phyloP scores from a whole-genome alignment of 2,888 invertebrate genomes.

The Pachymerium ferrugineum region DNA sequence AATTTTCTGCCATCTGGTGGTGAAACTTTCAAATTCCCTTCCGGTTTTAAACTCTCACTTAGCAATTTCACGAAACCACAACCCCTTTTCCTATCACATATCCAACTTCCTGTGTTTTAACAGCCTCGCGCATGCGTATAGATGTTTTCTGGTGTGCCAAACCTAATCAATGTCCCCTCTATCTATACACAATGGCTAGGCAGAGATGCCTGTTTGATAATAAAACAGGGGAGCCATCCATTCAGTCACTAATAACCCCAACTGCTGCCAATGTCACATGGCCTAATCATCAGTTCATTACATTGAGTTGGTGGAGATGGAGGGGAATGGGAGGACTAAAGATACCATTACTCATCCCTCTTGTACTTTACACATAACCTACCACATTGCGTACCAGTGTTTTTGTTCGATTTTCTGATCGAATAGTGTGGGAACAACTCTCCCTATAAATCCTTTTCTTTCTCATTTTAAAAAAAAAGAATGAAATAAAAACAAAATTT shows the following conservation, averaged over 20 bases:
- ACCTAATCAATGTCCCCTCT: slow-evolving; percentile 18
- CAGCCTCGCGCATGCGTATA: not conserved
- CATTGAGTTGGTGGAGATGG: slow-evolving; percentile 2
- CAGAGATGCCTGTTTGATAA: slow-evolving; percentile 20
- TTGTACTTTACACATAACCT: too few species aligned
- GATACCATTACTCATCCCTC: not conserved
- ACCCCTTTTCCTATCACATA: not conserved
- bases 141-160: slow-evolving; percentile 18
- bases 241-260: slow-evolving; percentile 15
- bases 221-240: slow-evolving; percentile 18
- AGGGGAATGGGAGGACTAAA: not conserved
- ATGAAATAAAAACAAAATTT: too few species aligned
- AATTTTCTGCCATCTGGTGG: not conserved
- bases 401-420: too few species aligned
- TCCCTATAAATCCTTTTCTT: too few species aligned
- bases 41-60: not conserved
- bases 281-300: slow-evolving; percentile 18
- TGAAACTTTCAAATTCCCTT: not conserved
- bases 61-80: not conserved
- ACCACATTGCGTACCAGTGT: too few species aligned
- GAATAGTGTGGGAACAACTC: too few species aligned
- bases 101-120: not conserved
- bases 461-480: too few species aligned
- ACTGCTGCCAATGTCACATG: slow-evolving; percentile 21
- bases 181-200: not conserved